phyloP scores from a whole-genome alignment of 2,797 vertebrate genomes.

The Botia kubotai region DNA sequence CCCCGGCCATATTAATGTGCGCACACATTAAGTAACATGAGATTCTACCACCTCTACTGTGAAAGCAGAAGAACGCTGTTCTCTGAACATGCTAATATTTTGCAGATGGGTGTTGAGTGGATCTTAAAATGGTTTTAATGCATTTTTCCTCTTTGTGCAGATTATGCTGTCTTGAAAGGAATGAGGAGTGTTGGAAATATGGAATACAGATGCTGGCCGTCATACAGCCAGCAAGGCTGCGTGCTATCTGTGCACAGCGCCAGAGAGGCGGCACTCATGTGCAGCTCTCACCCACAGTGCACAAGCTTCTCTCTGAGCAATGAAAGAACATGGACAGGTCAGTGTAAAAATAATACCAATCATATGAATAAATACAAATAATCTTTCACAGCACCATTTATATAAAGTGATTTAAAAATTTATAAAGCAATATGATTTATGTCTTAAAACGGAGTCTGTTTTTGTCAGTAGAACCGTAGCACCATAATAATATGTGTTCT shows the following conservation, averaged over 20 bases:
- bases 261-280: slow-evolving; percentile 83
- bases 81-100: slow-evolving; percentile 67
- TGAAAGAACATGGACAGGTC: slow-evolving; percentile 88
- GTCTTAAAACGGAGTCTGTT: too few species aligned
- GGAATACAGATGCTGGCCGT: slow-evolving; percentile 89
- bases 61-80: slow-evolving; percentile 46
- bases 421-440: too few species aligned
- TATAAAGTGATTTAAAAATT: too few species aligned
- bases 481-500: too few species aligned
- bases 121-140: slow-evolving; percentile 25
- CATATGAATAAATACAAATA: too few species aligned
- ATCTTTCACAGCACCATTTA: too few species aligned
- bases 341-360: slow-evolving; percentile 50
- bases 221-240: slow-evolving; percentile 86
- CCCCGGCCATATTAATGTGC: slow-evolving; percentile 31
- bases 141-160: slow-evolving; percentile 68
- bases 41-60: slow-evolving; percentile 66
- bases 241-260: slow-evolving; percentile 83
- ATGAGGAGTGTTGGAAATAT: slow-evolving; percentile 75
- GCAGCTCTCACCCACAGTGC: slow-evolving; percentile 82
- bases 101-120: slow-evolving; percentile 73
- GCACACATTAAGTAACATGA: slow-evolving; percentile 65
- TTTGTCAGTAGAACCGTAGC: too few species aligned
- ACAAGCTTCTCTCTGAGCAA: slow-evolving; percentile 81
- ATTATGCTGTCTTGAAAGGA: slow-evolving; percentile 80